Percentiles rank a stretch among this genome's conserved stretches.
Conservation (phyloP, 2,113 vertebrate species). For the Aptenodytes patagonicus region DNA sequence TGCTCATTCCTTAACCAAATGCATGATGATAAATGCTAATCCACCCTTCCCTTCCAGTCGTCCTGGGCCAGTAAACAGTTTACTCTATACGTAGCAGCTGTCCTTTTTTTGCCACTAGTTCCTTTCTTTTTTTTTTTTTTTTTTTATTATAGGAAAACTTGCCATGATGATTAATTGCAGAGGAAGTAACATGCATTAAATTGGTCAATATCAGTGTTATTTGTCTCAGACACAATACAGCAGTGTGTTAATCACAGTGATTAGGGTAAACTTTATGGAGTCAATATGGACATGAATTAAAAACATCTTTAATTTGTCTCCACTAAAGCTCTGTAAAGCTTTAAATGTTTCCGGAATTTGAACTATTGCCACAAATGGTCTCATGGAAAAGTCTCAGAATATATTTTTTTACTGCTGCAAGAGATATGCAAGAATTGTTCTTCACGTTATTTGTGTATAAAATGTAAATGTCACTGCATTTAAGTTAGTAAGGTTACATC, state of each 20-base stretch:
- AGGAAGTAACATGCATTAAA: neutral
- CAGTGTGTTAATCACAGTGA: neutral
- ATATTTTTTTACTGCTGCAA: neutral
- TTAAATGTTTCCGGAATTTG: neutral
- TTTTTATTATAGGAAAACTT: neutral
- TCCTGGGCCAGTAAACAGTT: neutral
- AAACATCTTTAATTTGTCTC: neutral
- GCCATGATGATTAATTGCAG: neutral
- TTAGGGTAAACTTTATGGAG: neutral
- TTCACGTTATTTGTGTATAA: neutral
- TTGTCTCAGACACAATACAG: neutral
- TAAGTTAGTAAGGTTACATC: neutral
- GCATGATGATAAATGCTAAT: neutral
- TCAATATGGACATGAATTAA: neutral
- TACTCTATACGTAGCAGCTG: neutral
- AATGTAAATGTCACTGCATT: neutral
- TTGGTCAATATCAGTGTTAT: neutral
- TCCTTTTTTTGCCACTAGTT: neutral
- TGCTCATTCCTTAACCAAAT: neutral
- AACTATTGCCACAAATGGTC: neutral
- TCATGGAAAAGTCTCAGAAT: neutral
- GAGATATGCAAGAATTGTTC: neutral
- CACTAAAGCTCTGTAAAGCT: neutral
- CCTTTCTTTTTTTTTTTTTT: no score
- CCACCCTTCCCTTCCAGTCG: accelerated